A percentile compares a stretch with the other conserved stretches of the same genome.
phyloP scores from a whole-genome alignment of 2,113 vertebrate species.

The Rhinogobius similis region DNA sequence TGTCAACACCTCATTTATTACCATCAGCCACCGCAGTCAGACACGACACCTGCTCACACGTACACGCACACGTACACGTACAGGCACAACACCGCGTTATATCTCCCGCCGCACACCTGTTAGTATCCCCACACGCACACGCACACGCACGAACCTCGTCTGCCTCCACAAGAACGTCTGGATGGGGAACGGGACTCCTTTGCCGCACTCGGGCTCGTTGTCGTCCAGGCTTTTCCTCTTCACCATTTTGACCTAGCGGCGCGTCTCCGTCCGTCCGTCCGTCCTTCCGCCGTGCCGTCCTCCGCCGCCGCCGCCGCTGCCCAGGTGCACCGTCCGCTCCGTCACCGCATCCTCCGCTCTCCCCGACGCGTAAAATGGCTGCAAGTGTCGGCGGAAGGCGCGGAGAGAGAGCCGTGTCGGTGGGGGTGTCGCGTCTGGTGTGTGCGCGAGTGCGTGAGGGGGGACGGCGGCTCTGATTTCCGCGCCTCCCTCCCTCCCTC shows the following conservation, averaged over 20 bases:
- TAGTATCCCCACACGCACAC: constrained; percentile 17
- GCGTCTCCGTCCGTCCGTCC: constrained; percentile 12
- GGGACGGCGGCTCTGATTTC: constrained; percentile 67
- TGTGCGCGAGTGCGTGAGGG: background rate
- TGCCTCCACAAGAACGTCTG: constrained; percentile 99
- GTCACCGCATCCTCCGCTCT: constrained; percentile 64
- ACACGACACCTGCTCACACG: constrained; percentile 3
- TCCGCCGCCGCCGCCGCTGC: constrained; percentile 57
- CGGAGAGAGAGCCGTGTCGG: background rate
- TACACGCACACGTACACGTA: background rate
- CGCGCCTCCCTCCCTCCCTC: constrained; percentile 82
- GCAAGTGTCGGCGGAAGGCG: constrained; percentile 72
- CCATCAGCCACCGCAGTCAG: background rate
- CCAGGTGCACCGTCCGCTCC: constrained; percentile 14
- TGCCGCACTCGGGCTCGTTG: constrained; percentile 89
- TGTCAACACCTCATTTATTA: background rate
- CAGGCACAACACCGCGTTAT: background rate
- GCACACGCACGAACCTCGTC: constrained; percentile 80
- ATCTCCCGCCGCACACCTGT: constrained; percentile 55
- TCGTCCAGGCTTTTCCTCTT: constrained; percentile 97
- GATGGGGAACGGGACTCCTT: constrained; percentile 94
- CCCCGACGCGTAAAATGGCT: constrained; percentile 85
- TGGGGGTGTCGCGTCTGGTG: background rate
- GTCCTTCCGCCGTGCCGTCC: constrained; percentile 13
- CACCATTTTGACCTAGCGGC: constrained; percentile 82